Evolutionary conservation across 1,140 invertebrate genomes (phyloP).

Genomic region (Macrotrachela quadricornifera): DNA sequence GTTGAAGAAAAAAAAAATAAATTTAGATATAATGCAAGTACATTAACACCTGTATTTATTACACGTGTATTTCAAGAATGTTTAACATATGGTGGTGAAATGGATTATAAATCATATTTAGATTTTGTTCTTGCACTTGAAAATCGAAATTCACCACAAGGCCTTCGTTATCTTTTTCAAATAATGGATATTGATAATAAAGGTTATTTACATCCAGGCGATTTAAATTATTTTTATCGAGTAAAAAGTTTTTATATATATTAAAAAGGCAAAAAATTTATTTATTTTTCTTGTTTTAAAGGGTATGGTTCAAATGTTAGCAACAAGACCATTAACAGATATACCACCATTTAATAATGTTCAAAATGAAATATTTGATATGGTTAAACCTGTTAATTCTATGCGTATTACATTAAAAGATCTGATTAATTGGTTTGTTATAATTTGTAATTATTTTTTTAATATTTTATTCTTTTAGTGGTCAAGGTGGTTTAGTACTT

Average conservation of each 20-base stretch:
- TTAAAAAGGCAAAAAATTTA: too few species aligned
- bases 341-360: conserved; percentile 57
- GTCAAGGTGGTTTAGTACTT: conserved; percentile 73
- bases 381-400: conserved; percentile 69
- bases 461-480: conserved; percentile 28
- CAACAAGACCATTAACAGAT: too few species aligned
- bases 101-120: conserved; percentile 90
- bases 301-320: too few species aligned
- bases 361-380: conserved; percentile 91
- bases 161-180: conserved; percentile 69
- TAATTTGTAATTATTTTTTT: background rate
- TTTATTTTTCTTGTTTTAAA: too few species aligned
- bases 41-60: conserved; percentile 69
- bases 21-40: conserved; percentile 62
- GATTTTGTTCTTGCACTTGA: conserved; percentile 81
- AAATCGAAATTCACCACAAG: conserved; percentile 68
- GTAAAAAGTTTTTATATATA: conserved; percentile 28
- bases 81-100: conserved; percentile 79
- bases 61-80: conserved; percentile 82
- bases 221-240: conserved; percentile 75
- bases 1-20: background rate
- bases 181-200: conserved; percentile 69
- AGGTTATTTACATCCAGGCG: conserved; percentile 69
- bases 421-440: conserved; percentile 37
- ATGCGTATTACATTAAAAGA: conserved; percentile 65